Base-by-base conservation (phyloP, 2,888 invertebrate genomes). In the Torymus texanus region DNA sequence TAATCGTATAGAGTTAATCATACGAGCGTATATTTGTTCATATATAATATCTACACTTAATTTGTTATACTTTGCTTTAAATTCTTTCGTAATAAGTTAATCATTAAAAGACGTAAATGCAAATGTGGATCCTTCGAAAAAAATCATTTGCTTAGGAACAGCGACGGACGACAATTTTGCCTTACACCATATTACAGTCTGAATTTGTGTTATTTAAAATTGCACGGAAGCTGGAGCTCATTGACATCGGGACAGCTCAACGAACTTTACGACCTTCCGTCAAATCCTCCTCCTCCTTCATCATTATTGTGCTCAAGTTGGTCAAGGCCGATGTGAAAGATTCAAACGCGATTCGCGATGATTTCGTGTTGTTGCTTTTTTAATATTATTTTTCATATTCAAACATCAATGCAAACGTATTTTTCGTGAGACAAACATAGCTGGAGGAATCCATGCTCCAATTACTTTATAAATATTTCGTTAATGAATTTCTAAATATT, bases 91-190 rank as follows among this genome's bases (percentile, higher is more conserved):
- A 12, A 24, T 53, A 67, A 29, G 51, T 66, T 16, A 41, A 41
- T 41, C 41, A 41, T 72, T 55, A 14, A 58, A 76, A 63, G 5
- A 70, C 58, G 56, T 16, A 13, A 41, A 62, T 16, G 18, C 13
- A 74, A 71, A 70, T 70, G 29, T 29, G 58, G 29, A 74, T 58
- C 56, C 16, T 66, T 53, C 55, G 29, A 53, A 78, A 70, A 81
- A 59, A 58, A 51, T 81, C 81, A 75, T 76, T 79, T 83, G 55
- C 63, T 82, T 82, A 83, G 84, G 82, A 82, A 84, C 82, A 80
- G 76, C 79, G 81, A 79, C 73, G 81, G 77, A 82, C 81, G 80
- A 82, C 78, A 63, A 75, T 67, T 76, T 63, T 75, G 59, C 16
- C 53, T 8, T 70, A 29, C n/a, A 67, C 68, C 50, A 67, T 56